Base-by-base conservation (phyloP, 1,140 invertebrate species). In the Cataglyphis hispanica region DNA sequence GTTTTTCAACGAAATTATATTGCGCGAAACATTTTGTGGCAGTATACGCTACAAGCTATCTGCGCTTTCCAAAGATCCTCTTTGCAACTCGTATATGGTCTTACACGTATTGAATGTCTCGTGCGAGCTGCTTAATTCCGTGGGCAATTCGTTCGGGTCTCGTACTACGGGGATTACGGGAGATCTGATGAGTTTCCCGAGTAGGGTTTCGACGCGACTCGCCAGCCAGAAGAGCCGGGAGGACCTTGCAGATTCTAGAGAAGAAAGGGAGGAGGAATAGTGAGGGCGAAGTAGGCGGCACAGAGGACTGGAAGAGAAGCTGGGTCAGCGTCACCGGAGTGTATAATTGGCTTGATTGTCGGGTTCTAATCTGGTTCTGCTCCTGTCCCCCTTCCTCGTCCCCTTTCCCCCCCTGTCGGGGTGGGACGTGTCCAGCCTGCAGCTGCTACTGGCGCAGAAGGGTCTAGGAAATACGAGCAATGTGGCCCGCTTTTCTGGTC, bases 311-410 rank as follows among this genome's bases (percentile, higher is more conserved):
- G 88, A 89, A 91, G 91, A 90, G 91, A 91, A 92, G 91, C 92
- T 91, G 92, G 92, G 93, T 94, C 93, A 93, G 93, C 93, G 92
- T 94, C 93, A 94, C 92, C 93, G 91, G 92, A 94, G 93, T 95
- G 93, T 95, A 95, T 95, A 95, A 94, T 95, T 94, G 94, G 92
- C 94, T 94, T 94, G 94, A 94, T 95, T 94, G 94, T 93, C 92
- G 93, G 91, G 92, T 93, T 94, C 94, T 94, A 94, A 94, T 94
- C 93, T 92, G 91, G 92, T 91, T 92, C 92, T 91, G 90, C 91
- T 91, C 88, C 89, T 91, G 91, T 91, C 90, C 89, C 88, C 92
- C 90, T 90, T 91, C 88, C 89, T 90, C 90, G 31, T 3, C 91
- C n/a, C n/a, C n/a, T n/a, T n/a, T n/a, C n/a, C n/a, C n/a, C 91